Conservation (phyloP, 2,797 vertebrate genomes). For the Tiaroga cobitis region DNA sequence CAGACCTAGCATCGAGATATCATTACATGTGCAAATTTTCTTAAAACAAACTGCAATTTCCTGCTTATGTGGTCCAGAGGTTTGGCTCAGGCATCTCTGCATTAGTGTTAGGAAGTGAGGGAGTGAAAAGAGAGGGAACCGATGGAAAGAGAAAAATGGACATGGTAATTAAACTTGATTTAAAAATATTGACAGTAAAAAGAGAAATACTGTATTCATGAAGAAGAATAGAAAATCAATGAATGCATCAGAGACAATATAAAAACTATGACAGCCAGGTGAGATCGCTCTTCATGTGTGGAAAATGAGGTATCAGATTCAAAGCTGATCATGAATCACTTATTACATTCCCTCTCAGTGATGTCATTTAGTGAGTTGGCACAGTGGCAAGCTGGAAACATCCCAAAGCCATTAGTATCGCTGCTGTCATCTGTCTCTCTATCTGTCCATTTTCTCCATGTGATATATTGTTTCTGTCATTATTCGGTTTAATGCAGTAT, state of each 20-base stretch:
- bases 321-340: constrained; percentile 76
- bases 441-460: neutral
- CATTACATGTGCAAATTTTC: constrained; percentile 56
- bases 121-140: constrained; percentile 10
- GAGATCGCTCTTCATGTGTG: constrained; percentile 66
- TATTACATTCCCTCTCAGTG: constrained; percentile 72
- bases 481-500: constrained; percentile 7
- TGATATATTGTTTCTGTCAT: constrained; percentile 21
- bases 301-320: constrained; percentile 66
- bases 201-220: neutral
- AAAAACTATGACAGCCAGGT: constrained; percentile 33
- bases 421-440: constrained; percentile 24
- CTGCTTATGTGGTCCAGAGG: constrained; percentile 55
- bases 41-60: constrained; percentile 58
- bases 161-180: neutral
- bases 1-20: constrained; percentile 53
- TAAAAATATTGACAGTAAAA: neutral
- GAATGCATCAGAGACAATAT: constrained; percentile 17
- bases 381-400: constrained; percentile 57
- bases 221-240: constrained; percentile 53
- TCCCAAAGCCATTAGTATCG: constrained; percentile 64
- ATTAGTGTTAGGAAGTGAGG: constrained; percentile 43
- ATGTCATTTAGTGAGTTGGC: constrained; percentile 74
- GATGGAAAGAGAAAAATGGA: constrained; percentile 8
- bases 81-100: constrained; percentile 56